These are phyloP conservation scores for Molorchus minor DNA, from an alignment of 2,888 invertebrate species.

Conservation along the genomic window DNA sequence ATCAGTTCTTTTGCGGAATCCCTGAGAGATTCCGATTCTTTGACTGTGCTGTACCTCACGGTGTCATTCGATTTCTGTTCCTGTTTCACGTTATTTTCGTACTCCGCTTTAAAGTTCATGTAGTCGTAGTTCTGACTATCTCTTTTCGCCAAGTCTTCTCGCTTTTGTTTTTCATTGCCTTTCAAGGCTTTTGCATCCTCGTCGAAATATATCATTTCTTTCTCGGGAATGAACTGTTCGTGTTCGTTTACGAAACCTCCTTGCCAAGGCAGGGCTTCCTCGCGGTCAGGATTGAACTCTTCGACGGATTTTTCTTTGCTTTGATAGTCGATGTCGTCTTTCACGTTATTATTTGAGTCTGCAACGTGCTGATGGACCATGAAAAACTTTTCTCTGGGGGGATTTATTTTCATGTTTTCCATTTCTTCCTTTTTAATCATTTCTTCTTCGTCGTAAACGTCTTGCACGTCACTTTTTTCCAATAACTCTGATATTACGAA, in stretches of 20 bases:
- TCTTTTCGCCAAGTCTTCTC: conserved; percentile 23
- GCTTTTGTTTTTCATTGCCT: conserved; percentile 15
- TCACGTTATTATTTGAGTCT: conserved; percentile 19
- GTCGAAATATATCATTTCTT: conserved; percentile 38
- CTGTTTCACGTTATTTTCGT: conserved; percentile 58
- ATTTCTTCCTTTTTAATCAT: conserved; percentile 46
- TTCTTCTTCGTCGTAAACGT: conserved; percentile 60
- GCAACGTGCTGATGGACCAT: conserved; percentile 35
- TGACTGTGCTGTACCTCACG: conserved; percentile 60
- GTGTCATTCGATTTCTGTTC: conserved; percentile 56
- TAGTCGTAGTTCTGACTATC: conserved; percentile 47
- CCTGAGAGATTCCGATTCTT: conserved; percentile 58
- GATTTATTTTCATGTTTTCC: conserved; percentile 26
- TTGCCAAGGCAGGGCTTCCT: conserved; percentile 50
- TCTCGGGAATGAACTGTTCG: conserved; percentile 39
- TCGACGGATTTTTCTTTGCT: conserved; percentile 32
- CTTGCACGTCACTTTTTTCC: conserved; percentile 57
- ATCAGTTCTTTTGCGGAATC: conserved; percentile 58
- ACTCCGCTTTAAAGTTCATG: conserved; percentile 58
- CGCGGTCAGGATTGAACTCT: conserved; percentile 49
- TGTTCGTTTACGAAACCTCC: conserved; percentile 49
- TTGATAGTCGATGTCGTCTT: not conserved
- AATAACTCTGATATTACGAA: conserved; percentile 58
- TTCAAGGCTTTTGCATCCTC: conserved; percentile 29
- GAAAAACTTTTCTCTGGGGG: conserved; percentile 39